Evolutionary conservation across 2,797 vertebrate species (phyloP), one percentile per base, ranked within the genome.

Genomic region (Crenuchus spilurus): DNA sequence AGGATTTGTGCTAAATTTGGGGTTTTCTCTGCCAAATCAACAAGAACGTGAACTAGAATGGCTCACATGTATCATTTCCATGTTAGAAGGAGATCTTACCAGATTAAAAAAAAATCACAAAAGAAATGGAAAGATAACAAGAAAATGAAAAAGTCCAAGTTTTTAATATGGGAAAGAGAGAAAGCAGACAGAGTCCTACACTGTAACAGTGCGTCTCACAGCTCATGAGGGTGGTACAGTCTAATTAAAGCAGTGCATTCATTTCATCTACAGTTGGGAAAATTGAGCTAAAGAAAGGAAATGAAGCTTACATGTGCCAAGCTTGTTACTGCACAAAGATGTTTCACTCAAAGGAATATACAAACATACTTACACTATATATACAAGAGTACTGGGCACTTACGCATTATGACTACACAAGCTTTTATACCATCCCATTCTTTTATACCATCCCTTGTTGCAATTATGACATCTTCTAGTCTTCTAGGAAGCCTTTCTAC

Each of bases 171-270:
- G n/a, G n/a, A n/a, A 33, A 67, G 57, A 3, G 41, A 22, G 42
- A 13, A 16, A 28, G 11, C 22, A 39, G 39, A 46, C 64, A n/a
- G n/a, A n/a, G n/a, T n/a, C n/a, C n/a, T n/a, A n/a, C 55, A 18
- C 16, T 28, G 31, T 70, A 57, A 70, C 65, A 62, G 65, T 67
- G 35, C 6, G 11, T 28, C 41, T 54, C 24, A 46, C 8, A 31
- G 65, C 64, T 54, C 26, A 22, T 35, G 55, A 28, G 57, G 65
- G 68, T 26, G 63, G 33, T 42, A 14, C 0, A 9, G n/a, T 10
- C 1, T 16, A 70, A 79, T 37, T 48, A 79, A 69, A 66, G 57
- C 51, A 7, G 14, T 1, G 33, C 74, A 55, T 70, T 75, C 35
- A 75, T 75, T 75, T 66, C 46, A 52, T 68, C 39, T 52, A 37